Evolutionary conservation across 2,888 invertebrate genomes (phyloP), one percentile per base, ranked within the genome.

Genomic region (Cataglyphis albicans): DNA sequence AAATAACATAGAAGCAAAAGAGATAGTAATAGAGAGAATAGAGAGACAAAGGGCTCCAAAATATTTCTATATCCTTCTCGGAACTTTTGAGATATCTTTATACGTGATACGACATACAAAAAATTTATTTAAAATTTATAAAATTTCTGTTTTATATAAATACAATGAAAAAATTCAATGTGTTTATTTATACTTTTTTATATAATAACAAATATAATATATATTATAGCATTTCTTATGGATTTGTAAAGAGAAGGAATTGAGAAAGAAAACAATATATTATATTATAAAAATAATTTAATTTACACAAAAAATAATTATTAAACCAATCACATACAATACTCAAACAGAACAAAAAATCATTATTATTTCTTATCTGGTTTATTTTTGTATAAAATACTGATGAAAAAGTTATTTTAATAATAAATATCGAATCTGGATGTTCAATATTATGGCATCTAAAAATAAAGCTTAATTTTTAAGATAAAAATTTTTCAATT

Each of bases 241-340:
- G 0, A 18, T 38, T 32, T 64, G n/a, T 21, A 4, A 12, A 4
- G 12, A 48, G 5, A 48, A 12, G 48, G 4, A 67, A 48, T 25
- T 9, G 18, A 6, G 9, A 9, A 67, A 10, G 9, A 3, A 67
- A 5, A 25, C 3, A 35, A 15, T 41, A 32, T 29, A 18, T 29
- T 52, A 21, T 57, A 21, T 4, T 72, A 44, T 0, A 72, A 70
- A 72, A 78, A 72, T 70, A 72, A 78, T 78, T 78, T 78, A 70
- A 57, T 78, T 44, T 12, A 35, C 15, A 32, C 21, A 78, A 32
- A 59, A 70, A 32, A 6, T 41, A 2, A 59, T 59, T 9, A 78
- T 32, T n/a, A n/a, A 70, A 12, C n/a, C 32, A 70, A 67, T 57
- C 9, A 65, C 9, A 65, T 57, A 41, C 1, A 29, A n/a, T 55